These are phyloP conservation scores for Cepaea nemoralis DNA, from an alignment of 1,140 invertebrate species.

Conservation along the genomic window DNA sequence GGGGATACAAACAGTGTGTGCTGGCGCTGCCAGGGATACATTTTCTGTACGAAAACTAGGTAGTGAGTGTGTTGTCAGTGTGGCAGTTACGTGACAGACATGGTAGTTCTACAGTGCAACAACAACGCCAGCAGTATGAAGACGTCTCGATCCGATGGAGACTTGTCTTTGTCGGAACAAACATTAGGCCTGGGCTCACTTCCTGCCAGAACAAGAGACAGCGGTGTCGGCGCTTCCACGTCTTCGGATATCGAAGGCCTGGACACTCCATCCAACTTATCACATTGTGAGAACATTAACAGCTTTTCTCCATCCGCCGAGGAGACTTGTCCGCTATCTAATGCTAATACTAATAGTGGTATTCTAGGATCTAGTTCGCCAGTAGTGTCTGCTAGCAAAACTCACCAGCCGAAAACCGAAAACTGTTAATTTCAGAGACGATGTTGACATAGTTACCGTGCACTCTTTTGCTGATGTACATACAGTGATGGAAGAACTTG, in stretches of 20 bases:
- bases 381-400: constrained; percentile 13
- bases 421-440: constrained; percentile 31
- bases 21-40: neutral
- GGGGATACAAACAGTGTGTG: neutral
- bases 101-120: neutral
- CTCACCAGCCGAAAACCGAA: neutral
- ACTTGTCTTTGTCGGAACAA: neutral
- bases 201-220: constrained; percentile 12
- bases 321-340: neutral
- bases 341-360: neutral
- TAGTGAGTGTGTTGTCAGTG: neutral
- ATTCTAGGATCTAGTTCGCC: neutral
- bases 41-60: too few species aligned
- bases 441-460: constrained; percentile 4
- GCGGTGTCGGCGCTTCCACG: constrained; percentile 32
- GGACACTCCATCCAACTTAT: neutral
- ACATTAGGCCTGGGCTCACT: constrained; percentile 10
- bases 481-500: constrained; percentile 14
- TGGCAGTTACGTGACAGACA: neutral
- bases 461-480: neutral
- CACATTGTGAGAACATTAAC: constrained; percentile 1
- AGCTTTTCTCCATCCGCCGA: neutral
- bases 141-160: constrained; percentile 23
- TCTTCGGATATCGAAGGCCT: constrained; percentile 31
- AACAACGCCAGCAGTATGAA: neutral